A percentile compares a stretch with the other conserved stretches of the same genome.
phyloP scores from a whole-genome alignment of 2,113 vertebrate species.

The Sebastes schlegelii region DNA sequence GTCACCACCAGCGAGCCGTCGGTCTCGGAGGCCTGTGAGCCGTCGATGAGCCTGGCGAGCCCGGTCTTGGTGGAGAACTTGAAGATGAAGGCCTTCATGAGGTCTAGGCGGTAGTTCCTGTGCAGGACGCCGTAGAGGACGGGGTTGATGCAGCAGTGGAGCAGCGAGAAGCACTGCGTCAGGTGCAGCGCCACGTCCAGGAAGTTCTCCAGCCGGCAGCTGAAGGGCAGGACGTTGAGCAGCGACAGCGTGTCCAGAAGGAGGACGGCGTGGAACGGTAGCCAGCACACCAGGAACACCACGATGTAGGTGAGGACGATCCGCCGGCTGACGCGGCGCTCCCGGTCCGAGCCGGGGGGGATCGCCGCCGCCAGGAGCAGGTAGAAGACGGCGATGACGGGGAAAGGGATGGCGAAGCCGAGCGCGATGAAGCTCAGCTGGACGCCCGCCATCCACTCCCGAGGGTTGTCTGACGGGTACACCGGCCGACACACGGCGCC shows the following conservation, averaged over 20 bases:
- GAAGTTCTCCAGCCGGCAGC: slow-evolving; percentile 89
- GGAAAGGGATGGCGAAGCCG: slow-evolving; percentile 91
- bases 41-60: slow-evolving; percentile 89
- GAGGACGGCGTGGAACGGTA: slow-evolving; percentile 89
- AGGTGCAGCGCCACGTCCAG: slow-evolving; percentile 88
- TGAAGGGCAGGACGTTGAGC: slow-evolving; percentile 87
- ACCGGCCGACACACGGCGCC: slow-evolving; percentile 87
- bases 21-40: slow-evolving; percentile 86
- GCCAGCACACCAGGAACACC: slow-evolving; percentile 93
- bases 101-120: slow-evolving; percentile 91
- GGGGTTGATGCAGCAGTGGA: slow-evolving; percentile 93
- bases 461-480: slow-evolving; percentile 86
- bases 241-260: slow-evolving; percentile 89
- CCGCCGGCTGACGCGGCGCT: slow-evolving; percentile 86
- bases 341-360: slow-evolving; percentile 83
- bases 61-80: slow-evolving; percentile 93
- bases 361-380: slow-evolving; percentile 87
- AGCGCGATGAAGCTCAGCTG: slow-evolving; percentile 89
- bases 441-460: slow-evolving; percentile 89
- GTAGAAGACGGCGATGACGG: slow-evolving; percentile 88
- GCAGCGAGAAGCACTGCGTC: slow-evolving; percentile 91
- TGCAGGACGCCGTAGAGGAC: slow-evolving; percentile 92
- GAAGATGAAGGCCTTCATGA: slow-evolving; percentile 95
- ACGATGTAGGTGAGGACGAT: slow-evolving; percentile 90
- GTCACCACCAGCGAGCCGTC: slow-evolving; percentile 67